phyloP scores from a whole-genome alignment of 2,113 vertebrate genomes.

The Choloepus hoffmanni region DNA sequence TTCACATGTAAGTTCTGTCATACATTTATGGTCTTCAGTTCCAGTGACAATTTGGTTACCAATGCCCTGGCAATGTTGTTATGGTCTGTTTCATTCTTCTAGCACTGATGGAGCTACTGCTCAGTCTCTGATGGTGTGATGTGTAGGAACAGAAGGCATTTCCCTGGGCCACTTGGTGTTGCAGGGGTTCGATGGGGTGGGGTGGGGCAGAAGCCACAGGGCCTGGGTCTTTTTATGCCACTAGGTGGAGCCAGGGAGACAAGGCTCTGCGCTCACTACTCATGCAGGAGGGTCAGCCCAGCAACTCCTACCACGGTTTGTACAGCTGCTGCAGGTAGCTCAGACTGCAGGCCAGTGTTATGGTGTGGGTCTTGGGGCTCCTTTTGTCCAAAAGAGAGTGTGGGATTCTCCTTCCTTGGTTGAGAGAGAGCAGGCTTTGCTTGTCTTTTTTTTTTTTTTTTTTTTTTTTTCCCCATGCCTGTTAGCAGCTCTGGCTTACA shows the following conservation, averaged over 20 bases:
- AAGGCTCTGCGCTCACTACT: neutral
- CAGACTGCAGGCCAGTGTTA: neutral
- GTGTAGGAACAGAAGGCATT: neutral
- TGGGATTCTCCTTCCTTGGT: neutral
- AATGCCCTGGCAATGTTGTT: neutral
- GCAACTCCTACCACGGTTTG: neutral
- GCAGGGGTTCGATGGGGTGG: neutral
- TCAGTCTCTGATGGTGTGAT: neutral
- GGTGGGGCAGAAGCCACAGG: neutral
- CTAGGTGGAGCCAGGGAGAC: neutral
- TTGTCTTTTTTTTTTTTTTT: neutral
- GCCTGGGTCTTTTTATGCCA: neutral
- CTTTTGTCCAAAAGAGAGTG: no score
- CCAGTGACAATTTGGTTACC: neutral
- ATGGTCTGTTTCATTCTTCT: neutral
- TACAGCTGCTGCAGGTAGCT: neutral
- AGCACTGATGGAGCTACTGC: neutral
- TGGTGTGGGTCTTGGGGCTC: neutral
- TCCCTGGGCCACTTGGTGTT: neutral
- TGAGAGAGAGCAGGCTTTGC: neutral
- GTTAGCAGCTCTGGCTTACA: neutral
- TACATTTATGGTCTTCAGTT: neutral
- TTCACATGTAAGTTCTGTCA: neutral
- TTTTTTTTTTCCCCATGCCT: neutral
- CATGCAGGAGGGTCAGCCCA: neutral